A percentile compares a stretch with the other conserved stretches of the same genome.
phyloP scores from a whole-genome alignment of 2,888 invertebrate genomes.

The Trachelus stipa region DNA sequence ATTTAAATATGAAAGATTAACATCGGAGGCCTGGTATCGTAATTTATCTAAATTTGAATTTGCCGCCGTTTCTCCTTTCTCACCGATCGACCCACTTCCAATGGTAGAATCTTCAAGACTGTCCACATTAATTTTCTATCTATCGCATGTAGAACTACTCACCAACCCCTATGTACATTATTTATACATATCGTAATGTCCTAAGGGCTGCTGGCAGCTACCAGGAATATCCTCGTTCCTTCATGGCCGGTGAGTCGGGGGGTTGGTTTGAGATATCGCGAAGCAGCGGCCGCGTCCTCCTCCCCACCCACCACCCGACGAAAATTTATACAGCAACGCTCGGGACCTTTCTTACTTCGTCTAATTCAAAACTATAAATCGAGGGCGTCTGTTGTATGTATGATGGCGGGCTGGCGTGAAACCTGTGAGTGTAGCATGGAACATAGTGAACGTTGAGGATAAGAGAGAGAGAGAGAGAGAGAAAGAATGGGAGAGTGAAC shows the following conservation, averaged over 20 bases:
- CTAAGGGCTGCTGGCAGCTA: constrained; percentile 4
- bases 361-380: constrained; percentile 66
- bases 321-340: constrained; percentile 32
- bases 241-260: background rate
- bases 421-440: constrained; percentile 42
- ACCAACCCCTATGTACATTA: too few relatives aligned
- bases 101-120: too few relatives aligned
- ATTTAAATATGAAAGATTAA: background rate
- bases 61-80: too few relatives aligned
- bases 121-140: too few relatives aligned
- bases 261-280: background rate
- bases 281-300: background rate
- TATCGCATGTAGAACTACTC: too few relatives aligned
- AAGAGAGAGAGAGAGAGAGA: constrained; percentile 34
- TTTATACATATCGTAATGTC: background rate
- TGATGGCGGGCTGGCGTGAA: constrained; percentile 58
- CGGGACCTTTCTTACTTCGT: constrained; percentile 53
- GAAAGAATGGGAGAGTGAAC: constrained; percentile 28
- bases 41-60: too few relatives aligned
- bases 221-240: background rate
- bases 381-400: constrained; percentile 65
- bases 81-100: too few relatives aligned
- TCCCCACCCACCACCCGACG: background rate
- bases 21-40: too few relatives aligned
- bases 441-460: constrained; percentile 24